phyloP scores from a whole-genome alignment of 1,140 invertebrate species.

The Galleria mellonella region DNA sequence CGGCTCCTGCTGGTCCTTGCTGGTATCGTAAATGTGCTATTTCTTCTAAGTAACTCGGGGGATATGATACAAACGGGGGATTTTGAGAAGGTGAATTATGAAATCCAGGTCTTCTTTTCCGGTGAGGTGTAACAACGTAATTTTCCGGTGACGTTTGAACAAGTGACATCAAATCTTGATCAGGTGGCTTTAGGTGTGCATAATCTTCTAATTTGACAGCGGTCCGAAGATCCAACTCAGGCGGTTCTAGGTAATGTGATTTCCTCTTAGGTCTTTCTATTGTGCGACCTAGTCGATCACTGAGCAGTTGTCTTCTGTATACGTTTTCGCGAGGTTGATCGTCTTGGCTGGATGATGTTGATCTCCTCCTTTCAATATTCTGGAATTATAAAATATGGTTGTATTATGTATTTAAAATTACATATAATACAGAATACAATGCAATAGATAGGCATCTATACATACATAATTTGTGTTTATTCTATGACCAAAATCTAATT shows the following conservation, averaged over 20 bases:
- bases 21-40: slow-evolving; percentile 68
- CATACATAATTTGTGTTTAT: not conserved
- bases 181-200: slow-evolving; percentile 76
- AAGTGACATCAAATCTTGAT: slow-evolving; percentile 77
- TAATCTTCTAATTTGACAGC: slow-evolving; percentile 75
- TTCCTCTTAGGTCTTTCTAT: slow-evolving; percentile 79
- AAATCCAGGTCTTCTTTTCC: slow-evolving; percentile 88
- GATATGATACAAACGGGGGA: slow-evolving; percentile 87
- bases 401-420: not conserved
- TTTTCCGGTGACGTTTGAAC: slow-evolving; percentile 81
- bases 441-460: not conserved
- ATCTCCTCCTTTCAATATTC: slow-evolving; percentile 62
- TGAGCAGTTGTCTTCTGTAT: slow-evolving; percentile 60
- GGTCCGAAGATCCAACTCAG: slow-evolving; percentile 75
- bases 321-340: slow-evolving; percentile 63
- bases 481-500: too few relatives aligned
- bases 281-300: slow-evolving; percentile 74
- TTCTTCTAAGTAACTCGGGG: slow-evolving; percentile 81
- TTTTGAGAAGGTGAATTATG: slow-evolving; percentile 90
- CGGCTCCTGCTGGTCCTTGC: slow-evolving; percentile 61
- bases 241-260: slow-evolving; percentile 77
- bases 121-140: slow-evolving; percentile 88
- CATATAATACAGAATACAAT: not conserved
- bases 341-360: slow-evolving; percentile 70
- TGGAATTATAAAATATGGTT: slow-evolving; percentile 24